Percentiles rank a stretch among this genome's conserved stretches.
phyloP scores from a whole-genome alignment of 1,140 invertebrate genomes.

The Caenorhabditis briggsae region DNA sequence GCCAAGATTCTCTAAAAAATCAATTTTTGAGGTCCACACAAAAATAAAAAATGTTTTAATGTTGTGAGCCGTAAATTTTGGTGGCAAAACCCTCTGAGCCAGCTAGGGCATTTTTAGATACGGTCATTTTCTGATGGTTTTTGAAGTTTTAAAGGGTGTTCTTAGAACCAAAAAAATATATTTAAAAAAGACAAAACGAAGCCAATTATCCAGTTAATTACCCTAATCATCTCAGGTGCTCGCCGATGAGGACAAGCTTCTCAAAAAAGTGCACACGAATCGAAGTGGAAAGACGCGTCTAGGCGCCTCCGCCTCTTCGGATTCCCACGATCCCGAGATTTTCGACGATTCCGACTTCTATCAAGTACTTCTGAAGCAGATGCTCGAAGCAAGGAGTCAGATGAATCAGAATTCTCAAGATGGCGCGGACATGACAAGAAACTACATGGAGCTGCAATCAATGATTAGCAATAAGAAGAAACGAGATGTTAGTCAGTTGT shows the following conservation, averaged over 20 bases:
- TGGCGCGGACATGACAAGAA: constrained; percentile 81
- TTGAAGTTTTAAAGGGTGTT: no score
- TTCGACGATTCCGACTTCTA: constrained; percentile 98
- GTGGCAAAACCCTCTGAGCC: no score
- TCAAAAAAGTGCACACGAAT: constrained; percentile 67
- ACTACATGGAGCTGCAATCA: constrained; percentile 92
- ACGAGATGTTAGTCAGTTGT: constrained; percentile 69
- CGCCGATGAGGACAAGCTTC: constrained; percentile 66
- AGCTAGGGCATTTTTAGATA: no score
- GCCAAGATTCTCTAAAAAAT: no score
- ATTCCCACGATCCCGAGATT: constrained; percentile 84
- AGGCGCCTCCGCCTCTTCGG: constrained; percentile 33
- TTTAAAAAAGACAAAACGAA: no score
- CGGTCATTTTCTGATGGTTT: no score
- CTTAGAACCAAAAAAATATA: no score
- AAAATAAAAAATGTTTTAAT: no score
- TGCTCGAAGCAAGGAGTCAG: constrained; percentile 88
- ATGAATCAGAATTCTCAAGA: constrained; percentile 85
- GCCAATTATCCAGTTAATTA: not conserved
- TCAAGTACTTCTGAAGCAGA: constrained; percentile 89
- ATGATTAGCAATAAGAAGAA: constrained; percentile 87
- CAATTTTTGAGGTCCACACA: no score
- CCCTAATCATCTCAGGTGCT: constrained; percentile 61
- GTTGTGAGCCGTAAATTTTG: no score
- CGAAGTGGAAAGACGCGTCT: constrained; percentile 65